Conservation (phyloP, 1,140 invertebrate genomes). For the Drosophila ananassae region DNA sequence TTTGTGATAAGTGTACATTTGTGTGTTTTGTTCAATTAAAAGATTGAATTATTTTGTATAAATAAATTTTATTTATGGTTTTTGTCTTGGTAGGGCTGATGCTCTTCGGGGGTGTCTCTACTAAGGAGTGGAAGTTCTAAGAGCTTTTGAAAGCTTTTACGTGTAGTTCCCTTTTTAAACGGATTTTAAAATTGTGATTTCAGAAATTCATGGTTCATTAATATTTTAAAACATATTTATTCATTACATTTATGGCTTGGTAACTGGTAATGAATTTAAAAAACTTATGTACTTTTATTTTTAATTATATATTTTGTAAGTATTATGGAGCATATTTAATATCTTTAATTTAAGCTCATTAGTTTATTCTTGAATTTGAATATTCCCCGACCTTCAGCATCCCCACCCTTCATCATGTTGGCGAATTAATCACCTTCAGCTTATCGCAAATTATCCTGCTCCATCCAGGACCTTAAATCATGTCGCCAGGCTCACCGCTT, state of each 20-base stretch:
- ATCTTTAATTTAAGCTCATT: background rate
- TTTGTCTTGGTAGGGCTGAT: background rate
- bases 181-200: background rate
- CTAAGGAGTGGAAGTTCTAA: background rate
- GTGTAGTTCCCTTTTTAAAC: background rate
- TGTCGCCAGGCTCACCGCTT: conserved; percentile 37
- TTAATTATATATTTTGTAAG: background rate
- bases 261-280: background rate
- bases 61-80: background rate
- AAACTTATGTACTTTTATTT: background rate
- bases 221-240: too few relatives aligned
- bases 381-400: background rate
- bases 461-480: conserved; percentile 48
- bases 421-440: conserved; percentile 31
- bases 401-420: background rate
- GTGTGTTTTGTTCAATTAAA: conserved; percentile 59
- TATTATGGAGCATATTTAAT: background rate
- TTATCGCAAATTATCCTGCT: conserved; percentile 53
- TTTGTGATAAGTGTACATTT: conserved; percentile 62
- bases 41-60: conserved; percentile 46
- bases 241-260: background rate
- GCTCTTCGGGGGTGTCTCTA: conserved; percentile 1
- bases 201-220: too few relatives aligned
- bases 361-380: background rate
- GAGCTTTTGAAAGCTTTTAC: background rate